Base-by-base conservation (phyloP, 1,140 invertebrate species). In the Musca vetustissima region DNA sequence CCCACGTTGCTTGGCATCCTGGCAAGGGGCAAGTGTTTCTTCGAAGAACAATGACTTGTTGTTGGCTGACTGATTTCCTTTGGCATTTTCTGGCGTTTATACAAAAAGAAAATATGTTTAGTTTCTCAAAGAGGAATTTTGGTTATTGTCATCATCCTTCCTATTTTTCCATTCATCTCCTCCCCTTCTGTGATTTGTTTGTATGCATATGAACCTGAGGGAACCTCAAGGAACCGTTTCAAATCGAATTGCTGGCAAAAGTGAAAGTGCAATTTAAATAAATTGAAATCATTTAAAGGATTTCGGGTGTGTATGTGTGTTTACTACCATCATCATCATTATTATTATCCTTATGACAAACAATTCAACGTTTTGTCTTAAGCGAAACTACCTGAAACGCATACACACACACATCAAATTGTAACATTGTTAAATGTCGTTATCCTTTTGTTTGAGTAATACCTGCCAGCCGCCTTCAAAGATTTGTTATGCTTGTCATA, bases 251-350 rank as follows among this genome's bases (percentile, higher is more conserved):
- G 11, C 36, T 43, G 28, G 28, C 57, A 21, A 36, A 61, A 61
- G 57, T 61, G 57, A 61, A 61, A 61, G 57, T 61, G 57, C 57
- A 61, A 61, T 61, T 61, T 61, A 61, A 61, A 61, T 61, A 61
- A 36, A 43, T 61, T 17, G 28, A 43, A 28, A 57, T 13, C 13
- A 57, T 15, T 28, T 28, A 22, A 28, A 57, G 22, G 17, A 53
- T 53, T 53, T 53, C 13, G 22, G 6, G 4, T 53, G 17, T 53
- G 50, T 53, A 7, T 21, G 36, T 11, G 13, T 43, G 13, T 43
- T 43, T 43, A 43, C 36, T 57, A 57, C 14, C n/a, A n/a, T n/a
- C n/a, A n/a, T n/a, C 17, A 43, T 59, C 28, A 43, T 61, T 6
- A 61, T 61, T 43, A 61, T 36, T 61, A 61, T 21, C 13, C 36